These are phyloP conservation scores for Nansenia antarctica DNA, from an alignment of 2,113 vertebrate genomes.

Conservation along the genomic window DNA sequence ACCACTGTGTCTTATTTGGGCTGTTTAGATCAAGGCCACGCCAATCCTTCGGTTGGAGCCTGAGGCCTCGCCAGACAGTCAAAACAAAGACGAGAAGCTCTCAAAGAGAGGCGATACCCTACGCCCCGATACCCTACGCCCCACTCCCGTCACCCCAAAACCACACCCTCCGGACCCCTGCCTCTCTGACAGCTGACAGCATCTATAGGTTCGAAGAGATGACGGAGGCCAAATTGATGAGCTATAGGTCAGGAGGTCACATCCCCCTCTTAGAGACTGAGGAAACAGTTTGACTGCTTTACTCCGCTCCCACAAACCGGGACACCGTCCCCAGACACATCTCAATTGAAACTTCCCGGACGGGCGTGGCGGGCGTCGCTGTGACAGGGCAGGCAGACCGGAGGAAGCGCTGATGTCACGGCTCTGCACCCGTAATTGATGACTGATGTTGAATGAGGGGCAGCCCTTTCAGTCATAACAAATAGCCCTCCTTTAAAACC, in stretches of 20 bases:
- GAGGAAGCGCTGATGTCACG: conserved; percentile 69
- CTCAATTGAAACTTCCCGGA: conserved; percentile 55
- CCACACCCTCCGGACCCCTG: conserved; percentile 18
- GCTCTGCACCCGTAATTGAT: conserved; percentile 52
- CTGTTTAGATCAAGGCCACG: conserved; percentile 9
- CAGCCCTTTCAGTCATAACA: conserved; percentile 37
- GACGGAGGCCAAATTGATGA: conserved; percentile 70
- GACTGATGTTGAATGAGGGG: conserved; percentile 55
- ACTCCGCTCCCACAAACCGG: conserved; percentile 57
- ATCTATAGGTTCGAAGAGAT: conserved; percentile 51
- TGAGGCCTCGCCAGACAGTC: background rate
- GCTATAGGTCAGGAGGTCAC: conserved; percentile 60
- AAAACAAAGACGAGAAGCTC: conserved; percentile 11
- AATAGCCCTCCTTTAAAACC: conserved; percentile 49
- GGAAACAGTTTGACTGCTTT: conserved; percentile 66
- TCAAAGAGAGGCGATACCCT: background rate
- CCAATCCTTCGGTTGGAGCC: background rate
- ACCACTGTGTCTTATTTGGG: background rate
- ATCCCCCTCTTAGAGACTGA: conserved; percentile 61
- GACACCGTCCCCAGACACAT: conserved; percentile 55
- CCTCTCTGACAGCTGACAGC: background rate
- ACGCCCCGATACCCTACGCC: background rate
- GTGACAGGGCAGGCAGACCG: conserved; percentile 49
- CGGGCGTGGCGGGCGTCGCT: conserved; percentile 35
- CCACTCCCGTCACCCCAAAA: conserved; percentile 5